Evolutionary conservation across 2,797 vertebrate genomes (phyloP).

Genomic region (Mareca strepera): DNA sequence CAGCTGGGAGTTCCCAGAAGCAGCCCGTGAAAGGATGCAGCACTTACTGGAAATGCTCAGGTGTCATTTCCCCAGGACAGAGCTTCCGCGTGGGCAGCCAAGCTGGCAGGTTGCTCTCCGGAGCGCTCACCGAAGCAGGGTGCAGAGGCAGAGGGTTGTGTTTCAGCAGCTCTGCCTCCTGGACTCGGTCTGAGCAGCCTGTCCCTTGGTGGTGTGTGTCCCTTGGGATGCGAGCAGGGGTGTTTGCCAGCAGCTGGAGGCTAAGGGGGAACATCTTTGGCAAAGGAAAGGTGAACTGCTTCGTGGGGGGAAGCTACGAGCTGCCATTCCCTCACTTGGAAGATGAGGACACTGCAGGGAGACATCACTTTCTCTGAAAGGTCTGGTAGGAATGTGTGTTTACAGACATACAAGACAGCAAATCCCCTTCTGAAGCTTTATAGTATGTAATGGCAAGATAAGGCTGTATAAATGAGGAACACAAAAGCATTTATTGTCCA

Average conservation of each 20-base stretch:
- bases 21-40: neutral
- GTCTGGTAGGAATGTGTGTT: neutral
- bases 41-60: constrained; percentile 22
- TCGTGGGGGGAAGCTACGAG: neutral
- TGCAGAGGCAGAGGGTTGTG: neutral
- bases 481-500: neutral
- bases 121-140: neutral
- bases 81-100: fast-evolving
- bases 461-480: neutral
- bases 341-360: neutral
- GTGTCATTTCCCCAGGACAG: constrained; percentile 20
- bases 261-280: neutral
- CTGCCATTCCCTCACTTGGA: neutral
- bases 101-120: neutral
- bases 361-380: neutral
- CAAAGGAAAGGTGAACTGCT: neutral
- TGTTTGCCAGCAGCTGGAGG: neutral
- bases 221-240: neutral
- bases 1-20: constrained; percentile 31
- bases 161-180: neutral
- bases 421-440: neutral
- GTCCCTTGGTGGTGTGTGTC: neutral
- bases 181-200: neutral
- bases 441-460: neutral
- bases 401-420: neutral